Conservation (phyloP, 53 echinoderm and acorn worm genomes). For the Antedon mediterranea region DNA sequence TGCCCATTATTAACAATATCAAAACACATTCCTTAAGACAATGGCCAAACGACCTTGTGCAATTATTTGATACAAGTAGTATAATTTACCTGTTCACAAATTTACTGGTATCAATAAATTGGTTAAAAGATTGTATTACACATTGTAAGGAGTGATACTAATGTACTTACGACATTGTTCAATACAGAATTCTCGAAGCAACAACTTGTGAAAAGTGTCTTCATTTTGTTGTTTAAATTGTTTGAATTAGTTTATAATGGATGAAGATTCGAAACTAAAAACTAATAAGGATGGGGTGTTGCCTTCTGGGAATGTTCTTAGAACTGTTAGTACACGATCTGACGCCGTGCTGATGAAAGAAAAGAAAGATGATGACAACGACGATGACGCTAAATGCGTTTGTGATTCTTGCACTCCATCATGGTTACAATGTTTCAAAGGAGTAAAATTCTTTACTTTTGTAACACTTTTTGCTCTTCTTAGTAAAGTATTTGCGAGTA, state of each 20-base stretch:
- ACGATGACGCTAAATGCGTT: neutral
- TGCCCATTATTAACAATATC: too few relatives aligned
- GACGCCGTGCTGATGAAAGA: neutral
- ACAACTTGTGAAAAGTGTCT: neutral
- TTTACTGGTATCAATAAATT: neutral
- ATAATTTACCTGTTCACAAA: too few relatives aligned
- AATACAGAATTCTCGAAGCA: neutral
- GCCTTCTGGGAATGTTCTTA: neutral
- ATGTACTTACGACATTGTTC: neutral
- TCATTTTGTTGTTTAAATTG: neutral
- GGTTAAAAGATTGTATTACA: neutral
- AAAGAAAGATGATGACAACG: neutral
- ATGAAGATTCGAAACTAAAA: neutral
- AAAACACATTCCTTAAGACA: too few relatives aligned
- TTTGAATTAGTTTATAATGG: neutral
- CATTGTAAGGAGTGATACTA: neutral
- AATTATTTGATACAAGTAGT: too few relatives aligned
- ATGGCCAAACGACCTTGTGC: too few relatives aligned
- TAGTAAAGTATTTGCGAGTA: neutral
- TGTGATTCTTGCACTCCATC: neutral
- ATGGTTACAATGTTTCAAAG: neutral
- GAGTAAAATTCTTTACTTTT: neutral
- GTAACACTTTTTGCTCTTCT: neutral
- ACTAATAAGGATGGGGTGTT: neutral
- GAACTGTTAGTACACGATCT: neutral